A percentile compares a stretch with the other conserved stretches of the same genome.
Evolutionary conservation across 2,113 vertebrate species (phyloP).

Genomic region (Nyctibius bracteatus): DNA sequence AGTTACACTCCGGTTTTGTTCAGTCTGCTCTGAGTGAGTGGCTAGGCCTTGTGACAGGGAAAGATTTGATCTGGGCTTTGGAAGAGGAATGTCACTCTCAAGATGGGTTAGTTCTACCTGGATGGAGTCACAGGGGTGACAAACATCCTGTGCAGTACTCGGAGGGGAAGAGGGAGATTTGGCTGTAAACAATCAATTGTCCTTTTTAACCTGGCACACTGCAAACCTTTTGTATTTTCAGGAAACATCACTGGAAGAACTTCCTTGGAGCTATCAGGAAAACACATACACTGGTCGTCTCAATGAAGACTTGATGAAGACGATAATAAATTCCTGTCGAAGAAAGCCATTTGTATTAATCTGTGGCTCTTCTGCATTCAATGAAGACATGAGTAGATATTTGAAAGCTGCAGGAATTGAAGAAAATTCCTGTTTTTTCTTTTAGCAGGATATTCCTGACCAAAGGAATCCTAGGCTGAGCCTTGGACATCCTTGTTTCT

Average conservation of each 20-base stretch:
- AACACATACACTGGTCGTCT: conserved; percentile 66
- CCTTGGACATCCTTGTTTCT: neutral
- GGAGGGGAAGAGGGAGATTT: neutral
- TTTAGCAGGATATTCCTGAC: conserved; percentile 49
- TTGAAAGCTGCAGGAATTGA: conserved; percentile 60
- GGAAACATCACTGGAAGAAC: conserved; percentile 68
- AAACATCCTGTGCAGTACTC: neutral
- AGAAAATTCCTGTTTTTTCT: conserved; percentile 71
- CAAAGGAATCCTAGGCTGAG: neutral
- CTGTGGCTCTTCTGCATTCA: conserved; percentile 75
- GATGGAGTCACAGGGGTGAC: neutral
- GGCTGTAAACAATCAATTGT: neutral
- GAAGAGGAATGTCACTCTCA: neutral
- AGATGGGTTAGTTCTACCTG: neutral
- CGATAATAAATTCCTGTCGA: conserved; percentile 63
- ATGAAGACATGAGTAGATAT: conserved; percentile 64
- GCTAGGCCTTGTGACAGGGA: neutral
- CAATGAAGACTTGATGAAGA: conserved; percentile 43
- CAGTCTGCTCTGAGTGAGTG: neutral
- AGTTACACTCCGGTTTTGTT: neutral
- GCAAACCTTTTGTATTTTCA: conserved; percentile 34
- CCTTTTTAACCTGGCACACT: neutral
- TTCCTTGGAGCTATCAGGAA: conserved; percentile 76
- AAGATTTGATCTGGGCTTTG: neutral
- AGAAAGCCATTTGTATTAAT: conserved; percentile 71